Base-by-base conservation (phyloP, 1,140 invertebrate species). In the Episyrphus balteatus region DNA sequence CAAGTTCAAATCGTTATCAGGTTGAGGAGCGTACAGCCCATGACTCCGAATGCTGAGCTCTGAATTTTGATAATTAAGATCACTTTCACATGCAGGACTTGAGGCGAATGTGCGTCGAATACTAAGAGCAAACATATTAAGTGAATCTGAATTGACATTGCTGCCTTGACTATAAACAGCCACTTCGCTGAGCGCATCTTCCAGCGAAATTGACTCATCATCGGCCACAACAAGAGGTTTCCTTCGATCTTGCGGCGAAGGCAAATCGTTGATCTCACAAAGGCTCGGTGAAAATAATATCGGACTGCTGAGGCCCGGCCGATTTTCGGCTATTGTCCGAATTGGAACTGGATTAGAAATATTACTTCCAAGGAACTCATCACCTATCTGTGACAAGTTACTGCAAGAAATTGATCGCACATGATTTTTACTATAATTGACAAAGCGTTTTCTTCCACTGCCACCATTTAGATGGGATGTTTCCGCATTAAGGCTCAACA, bases 31-130 rank as follows among this genome's bases (percentile, higher is more conserved):
- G 57, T 78, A 78, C 21, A 77, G 49, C 0, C 74, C 75, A 48
- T 78, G 76, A 50, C 75, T 77, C 31, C 75, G 66, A 51, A 78
- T 77, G 53, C 75, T 77, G 0, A 78, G 73, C 69, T 78, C 76
- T 1, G 76, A 78, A 66, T 77, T 73, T 61, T 78, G 76, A 52
- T 78, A 78, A 51, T 78, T 77, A 6, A 77, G 73, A 58, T 78
- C 76, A 56, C 75, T 77, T 57, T 77, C 75, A 51, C 74, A 75
- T 32, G 73, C 73, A 5, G 74, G 73, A 49, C 75, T 76, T 37
- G 70, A 73, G 0, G 64, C 57, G 1, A 59, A 54, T 6, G 61
- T 47, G 1, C 60, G 57, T 11, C 70, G 50, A 68, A 70, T 26
- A 17, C 32, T 11, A 6, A 40, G 33, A 8, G 32, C 11, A 19